Conservation (phyloP, 1,140 invertebrate species). For the Ceratosolen solmsi region DNA sequence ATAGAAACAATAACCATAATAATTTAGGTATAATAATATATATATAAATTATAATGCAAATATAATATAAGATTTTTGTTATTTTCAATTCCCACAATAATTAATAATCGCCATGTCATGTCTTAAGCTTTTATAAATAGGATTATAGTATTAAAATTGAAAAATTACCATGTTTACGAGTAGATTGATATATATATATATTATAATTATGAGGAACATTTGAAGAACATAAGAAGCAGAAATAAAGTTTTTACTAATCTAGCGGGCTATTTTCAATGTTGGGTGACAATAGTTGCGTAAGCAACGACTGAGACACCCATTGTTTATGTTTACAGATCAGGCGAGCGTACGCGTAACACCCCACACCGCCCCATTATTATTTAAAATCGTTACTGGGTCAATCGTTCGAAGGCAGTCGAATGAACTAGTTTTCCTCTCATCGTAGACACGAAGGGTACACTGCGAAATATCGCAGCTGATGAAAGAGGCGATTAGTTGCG, state of each 20-base stretch:
- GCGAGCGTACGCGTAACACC: background rate
- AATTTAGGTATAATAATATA: no score
- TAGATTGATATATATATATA: no score
- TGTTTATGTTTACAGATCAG: slow-evolving; percentile 42
- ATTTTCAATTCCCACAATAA: no score
- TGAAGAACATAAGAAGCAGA: no score
- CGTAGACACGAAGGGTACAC: background rate
- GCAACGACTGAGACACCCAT: background rate
- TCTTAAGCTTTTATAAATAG: no score
- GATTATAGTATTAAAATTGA: no score
- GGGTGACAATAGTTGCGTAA: background rate
- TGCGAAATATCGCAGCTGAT: slow-evolving; percentile 11
- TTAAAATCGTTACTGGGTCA: slow-evolving; percentile 52
- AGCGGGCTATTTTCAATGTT: background rate
- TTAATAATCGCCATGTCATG: no score
- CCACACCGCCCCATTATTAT: slow-evolving; percentile 5
- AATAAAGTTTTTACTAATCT: background rate
- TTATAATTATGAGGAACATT: no score
- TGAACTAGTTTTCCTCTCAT: slow-evolving; percentile 34
- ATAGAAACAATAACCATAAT: no score
- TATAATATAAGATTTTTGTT: no score
- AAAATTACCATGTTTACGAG: no score
- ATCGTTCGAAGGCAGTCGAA: slow-evolving; percentile 17
- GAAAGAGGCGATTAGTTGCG: slow-evolving; percentile 8
- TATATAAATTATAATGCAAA: no score